phyloP scores from a whole-genome alignment of 1,140 invertebrate genomes.

The Drosophila kanapiae region DNA sequence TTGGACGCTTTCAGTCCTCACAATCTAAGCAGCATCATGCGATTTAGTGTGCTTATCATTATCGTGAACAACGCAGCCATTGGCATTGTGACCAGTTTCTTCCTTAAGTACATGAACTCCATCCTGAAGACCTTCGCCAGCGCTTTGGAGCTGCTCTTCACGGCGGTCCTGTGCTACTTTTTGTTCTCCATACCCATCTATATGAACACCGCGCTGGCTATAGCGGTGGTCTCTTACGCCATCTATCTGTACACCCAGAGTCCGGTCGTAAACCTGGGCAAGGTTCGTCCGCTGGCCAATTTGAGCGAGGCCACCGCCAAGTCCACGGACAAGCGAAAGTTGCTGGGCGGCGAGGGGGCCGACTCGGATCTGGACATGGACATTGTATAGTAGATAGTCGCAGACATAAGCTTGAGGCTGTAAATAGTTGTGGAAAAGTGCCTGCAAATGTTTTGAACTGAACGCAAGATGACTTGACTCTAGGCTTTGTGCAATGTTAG shows the following conservation, averaged over 20 bases:
- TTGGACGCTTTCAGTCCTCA: slow-evolving; percentile 87
- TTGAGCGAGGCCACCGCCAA: slow-evolving; percentile 52
- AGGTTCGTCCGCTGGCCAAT: slow-evolving; percentile 69
- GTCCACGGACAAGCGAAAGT: slow-evolving; percentile 57
- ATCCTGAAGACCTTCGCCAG: slow-evolving; percentile 98
- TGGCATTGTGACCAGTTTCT: slow-evolving; percentile 97
- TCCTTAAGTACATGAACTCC: slow-evolving; percentile 96
- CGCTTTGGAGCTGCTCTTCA: slow-evolving; percentile 96
- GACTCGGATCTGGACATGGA: slow-evolving; percentile 76
- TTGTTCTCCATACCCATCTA: slow-evolving; percentile 95
- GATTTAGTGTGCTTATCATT: slow-evolving; percentile 91
- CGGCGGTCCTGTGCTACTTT: slow-evolving; percentile 95
- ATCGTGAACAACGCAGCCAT: slow-evolving; percentile 96
- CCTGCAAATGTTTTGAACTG: slow-evolving; percentile 55
- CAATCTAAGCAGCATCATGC: slow-evolving; percentile 87
- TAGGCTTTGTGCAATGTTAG: slow-evolving; percentile 54
- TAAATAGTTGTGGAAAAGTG: slow-evolving; percentile 60
- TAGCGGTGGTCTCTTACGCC: slow-evolving; percentile 93
- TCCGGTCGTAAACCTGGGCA: slow-evolving; percentile 90
- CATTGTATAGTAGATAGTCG: slow-evolving; percentile 60
- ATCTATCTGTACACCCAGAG: slow-evolving; percentile 95
- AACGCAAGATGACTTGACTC: slow-evolving; percentile 43
- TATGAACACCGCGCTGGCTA: slow-evolving; percentile 92
- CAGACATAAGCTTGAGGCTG: slow-evolving; percentile 29
- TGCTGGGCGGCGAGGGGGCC: slow-evolving; percentile 64